Percentiles rank a stretch among this genome's conserved stretches.
phyloP scores from a whole-genome alignment of 2,888 invertebrate species.

The Pseudococcus viburni region DNA sequence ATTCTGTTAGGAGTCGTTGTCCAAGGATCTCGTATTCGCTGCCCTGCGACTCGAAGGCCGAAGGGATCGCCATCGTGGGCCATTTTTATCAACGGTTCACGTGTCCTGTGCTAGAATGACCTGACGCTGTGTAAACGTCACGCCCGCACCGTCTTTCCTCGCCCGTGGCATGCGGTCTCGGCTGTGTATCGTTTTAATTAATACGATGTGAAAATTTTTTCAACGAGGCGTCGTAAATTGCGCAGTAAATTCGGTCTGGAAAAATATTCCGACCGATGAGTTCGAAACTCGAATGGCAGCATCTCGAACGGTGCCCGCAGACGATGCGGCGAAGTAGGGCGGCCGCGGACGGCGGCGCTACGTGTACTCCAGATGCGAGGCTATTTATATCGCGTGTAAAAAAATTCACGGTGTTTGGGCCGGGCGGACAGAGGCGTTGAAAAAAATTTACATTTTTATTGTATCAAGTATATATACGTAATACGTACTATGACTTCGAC shows the following conservation, averaged over 20 bases:
- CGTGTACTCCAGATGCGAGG: conserved; percentile 21
- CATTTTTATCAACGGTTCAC: too few relatives aligned
- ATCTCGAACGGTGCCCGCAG: not conserved
- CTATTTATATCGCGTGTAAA: conserved; percentile 37
- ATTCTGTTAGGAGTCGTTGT: not conserved
- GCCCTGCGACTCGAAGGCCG: too few relatives aligned
- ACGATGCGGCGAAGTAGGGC: not conserved
- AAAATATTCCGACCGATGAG: not conserved
- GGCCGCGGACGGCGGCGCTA: not conserved
- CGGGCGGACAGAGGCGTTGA: not conserved
- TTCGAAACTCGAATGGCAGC: conserved; percentile 8
- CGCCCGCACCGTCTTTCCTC: too few relatives aligned
- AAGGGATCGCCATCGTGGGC: too few relatives aligned
- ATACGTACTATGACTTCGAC: not conserved
- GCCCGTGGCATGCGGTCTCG: not conserved
- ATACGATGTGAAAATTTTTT: not conserved
- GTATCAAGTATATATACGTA: not conserved
- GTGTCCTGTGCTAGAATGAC: too few relatives aligned
- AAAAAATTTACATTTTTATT: conserved; percentile 39
- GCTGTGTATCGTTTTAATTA: not conserved
- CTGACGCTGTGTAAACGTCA: too few relatives aligned
- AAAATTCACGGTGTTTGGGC: not conserved
- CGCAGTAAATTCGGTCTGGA: conserved; percentile 10
- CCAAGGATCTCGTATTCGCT: too few relatives aligned
- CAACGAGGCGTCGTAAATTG: not conserved